phyloP scores from a whole-genome alignment of 1,140 invertebrate genomes.

The Calephelis nemesis region DNA sequence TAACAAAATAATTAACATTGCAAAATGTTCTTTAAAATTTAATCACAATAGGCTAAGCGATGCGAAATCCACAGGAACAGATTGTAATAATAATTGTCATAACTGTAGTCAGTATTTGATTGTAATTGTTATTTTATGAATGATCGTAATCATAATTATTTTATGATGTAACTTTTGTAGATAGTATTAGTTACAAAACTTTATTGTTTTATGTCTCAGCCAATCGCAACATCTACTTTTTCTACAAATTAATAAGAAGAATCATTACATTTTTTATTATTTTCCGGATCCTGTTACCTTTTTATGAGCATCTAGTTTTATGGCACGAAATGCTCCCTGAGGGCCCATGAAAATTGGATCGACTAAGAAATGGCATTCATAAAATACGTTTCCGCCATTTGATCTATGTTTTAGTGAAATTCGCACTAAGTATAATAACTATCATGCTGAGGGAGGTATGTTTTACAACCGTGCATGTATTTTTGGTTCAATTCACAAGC shows the following conservation, averaged over 20 bases:
- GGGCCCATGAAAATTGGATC: conserved; percentile 1
- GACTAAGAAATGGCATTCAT: not conserved
- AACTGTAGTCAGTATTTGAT: too few relatives aligned
- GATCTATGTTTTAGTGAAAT: not conserved
- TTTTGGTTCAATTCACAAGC: not conserved
- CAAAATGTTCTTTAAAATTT: too few relatives aligned
- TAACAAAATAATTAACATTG: too few relatives aligned
- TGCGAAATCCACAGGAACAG: too few relatives aligned
- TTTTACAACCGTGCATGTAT: not conserved
- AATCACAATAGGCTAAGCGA: too few relatives aligned
- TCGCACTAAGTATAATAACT: not conserved
- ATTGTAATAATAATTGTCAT: too few relatives aligned
- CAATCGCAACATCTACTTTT: too few relatives aligned
- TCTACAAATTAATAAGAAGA: not conserved
- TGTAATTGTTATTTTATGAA: too few relatives aligned
- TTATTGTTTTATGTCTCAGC: too few relatives aligned
- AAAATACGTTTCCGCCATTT: not conserved
- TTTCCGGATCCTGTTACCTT: not conserved
- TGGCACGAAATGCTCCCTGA: not conserved
- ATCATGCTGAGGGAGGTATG: not conserved
- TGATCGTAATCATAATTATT: too few relatives aligned
- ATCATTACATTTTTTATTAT: conserved; percentile 5
- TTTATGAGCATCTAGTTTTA: conserved; percentile 3
- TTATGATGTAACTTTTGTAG: too few relatives aligned
- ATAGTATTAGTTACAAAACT: too few relatives aligned